These are phyloP conservation scores for Mesaphorura yosii DNA, from an alignment of 1,140 invertebrate species.

Conservation along the genomic window DNA sequence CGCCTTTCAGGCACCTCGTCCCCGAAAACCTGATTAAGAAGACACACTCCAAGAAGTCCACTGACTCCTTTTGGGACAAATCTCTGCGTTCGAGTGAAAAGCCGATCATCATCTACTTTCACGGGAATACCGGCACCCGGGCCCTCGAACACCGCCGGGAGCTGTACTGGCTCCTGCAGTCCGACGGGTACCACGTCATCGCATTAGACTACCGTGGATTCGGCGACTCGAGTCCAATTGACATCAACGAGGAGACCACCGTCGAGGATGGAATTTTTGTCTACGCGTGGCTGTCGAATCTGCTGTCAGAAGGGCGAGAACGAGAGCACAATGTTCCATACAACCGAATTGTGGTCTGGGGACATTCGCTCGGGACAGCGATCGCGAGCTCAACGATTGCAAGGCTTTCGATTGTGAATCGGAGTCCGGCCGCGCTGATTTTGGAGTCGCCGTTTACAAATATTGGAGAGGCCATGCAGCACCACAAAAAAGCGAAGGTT, in stretches of 20 bases:
- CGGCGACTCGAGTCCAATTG: slow-evolving; percentile 63
- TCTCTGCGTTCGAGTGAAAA: neutral
- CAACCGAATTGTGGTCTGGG: slow-evolving; percentile 66
- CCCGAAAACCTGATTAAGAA: neutral
- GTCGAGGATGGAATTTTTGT: slow-evolving; percentile 67
- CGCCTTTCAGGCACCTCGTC: slow-evolving; percentile 1
- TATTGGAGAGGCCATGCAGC: slow-evolving; percentile 55
- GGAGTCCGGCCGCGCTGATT: slow-evolving; percentile 54
- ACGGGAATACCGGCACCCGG: slow-evolving; percentile 79
- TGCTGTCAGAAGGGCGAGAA: slow-evolving; percentile 27
- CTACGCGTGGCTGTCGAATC: slow-evolving; percentile 59
- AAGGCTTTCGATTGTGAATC: slow-evolving; percentile 21
- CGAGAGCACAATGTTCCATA: too few species aligned
- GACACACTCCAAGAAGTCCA: neutral
- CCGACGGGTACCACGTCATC: slow-evolving; percentile 71
- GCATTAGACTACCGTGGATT: slow-evolving; percentile 87
- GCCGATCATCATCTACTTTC: slow-evolving; percentile 56
- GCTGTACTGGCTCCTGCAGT: slow-evolving; percentile 66
- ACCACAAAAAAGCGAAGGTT: slow-evolving; percentile 63
- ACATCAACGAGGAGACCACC: slow-evolving; percentile 65
- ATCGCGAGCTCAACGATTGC: neutral
- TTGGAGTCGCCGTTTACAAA: slow-evolving; percentile 79
- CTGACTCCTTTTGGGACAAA: neutral
- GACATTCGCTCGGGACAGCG: slow-evolving; percentile 64
- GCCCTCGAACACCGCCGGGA: slow-evolving; percentile 62